Percentiles rank a stretch among this genome's conserved stretches.
Evolutionary conservation across 2,113 vertebrate species (phyloP).

Genomic region (Willisornis vidua): DNA sequence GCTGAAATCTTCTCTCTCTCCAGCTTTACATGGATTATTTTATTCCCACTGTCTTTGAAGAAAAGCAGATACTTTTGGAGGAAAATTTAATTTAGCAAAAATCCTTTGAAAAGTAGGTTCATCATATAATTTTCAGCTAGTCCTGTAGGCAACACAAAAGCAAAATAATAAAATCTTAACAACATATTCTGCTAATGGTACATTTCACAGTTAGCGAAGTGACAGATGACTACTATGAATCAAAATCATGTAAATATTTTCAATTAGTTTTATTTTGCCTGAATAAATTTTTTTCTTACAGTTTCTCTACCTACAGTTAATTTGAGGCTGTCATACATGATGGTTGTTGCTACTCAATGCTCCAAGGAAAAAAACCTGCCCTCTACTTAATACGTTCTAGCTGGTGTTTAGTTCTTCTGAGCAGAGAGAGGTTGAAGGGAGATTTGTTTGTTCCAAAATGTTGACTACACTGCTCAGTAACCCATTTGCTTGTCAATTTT

Average conservation of each 20-base stretch:
- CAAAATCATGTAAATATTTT: neutral
- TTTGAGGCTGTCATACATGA: neutral
- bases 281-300: neutral
- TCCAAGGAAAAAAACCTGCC: neutral
- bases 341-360: neutral
- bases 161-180: neutral
- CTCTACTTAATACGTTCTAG: neutral
- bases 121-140: neutral
- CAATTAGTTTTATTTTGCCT: neutral
- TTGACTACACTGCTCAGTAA: neutral
- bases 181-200: neutral
- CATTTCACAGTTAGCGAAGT: neutral
- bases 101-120: neutral
- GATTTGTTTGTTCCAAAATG: neutral
- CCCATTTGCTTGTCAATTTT: neutral
- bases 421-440: neutral
- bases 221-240: neutral
- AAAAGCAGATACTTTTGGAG: neutral
- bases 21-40: neutral
- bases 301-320: neutral
- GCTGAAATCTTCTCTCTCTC: neutral
- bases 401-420: neutral
- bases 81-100: neutral
- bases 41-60: neutral
- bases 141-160: neutral